These are phyloP conservation scores for Bos javanicus DNA, from an alignment of 2,113 vertebrate genomes.

Conservation along the genomic window DNA sequence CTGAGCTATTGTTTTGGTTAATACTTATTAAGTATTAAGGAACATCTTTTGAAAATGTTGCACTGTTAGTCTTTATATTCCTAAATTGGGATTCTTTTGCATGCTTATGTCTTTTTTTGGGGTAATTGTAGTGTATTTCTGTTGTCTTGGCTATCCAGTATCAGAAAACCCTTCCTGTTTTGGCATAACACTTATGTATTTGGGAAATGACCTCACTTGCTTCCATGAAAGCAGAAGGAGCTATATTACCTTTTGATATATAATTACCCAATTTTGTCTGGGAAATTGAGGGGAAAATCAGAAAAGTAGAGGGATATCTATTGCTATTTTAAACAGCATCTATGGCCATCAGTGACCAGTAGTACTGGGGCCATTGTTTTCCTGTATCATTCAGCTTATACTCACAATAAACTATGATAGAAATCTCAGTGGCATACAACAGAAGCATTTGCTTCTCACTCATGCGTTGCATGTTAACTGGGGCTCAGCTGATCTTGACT, in stretches of 20 bases:
- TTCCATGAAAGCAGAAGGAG: background rate
- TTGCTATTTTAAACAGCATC: background rate
- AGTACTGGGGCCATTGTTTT: background rate
- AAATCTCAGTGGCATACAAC: background rate
- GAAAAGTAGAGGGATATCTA: background rate
- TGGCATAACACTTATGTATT: background rate
- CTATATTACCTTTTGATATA: background rate
- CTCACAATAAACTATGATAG: background rate
- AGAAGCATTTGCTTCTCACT: background rate
- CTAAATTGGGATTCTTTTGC: background rate
- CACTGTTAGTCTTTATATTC: background rate
- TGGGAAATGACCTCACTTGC: background rate
- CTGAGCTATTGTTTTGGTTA: background rate
- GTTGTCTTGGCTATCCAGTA: background rate
- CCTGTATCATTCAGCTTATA: background rate
- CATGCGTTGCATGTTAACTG: background rate
- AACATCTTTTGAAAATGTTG: background rate
- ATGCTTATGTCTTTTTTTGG: background rate
- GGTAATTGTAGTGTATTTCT: background rate
- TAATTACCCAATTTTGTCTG: background rate
- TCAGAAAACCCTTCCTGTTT: background rate
- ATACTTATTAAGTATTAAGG: background rate
- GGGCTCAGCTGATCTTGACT: background rate
- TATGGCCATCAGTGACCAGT: background rate
- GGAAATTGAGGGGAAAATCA: background rate